Conservation (phyloP, 2,113 vertebrate species). For the Opisthocomus hoazin region DNA sequence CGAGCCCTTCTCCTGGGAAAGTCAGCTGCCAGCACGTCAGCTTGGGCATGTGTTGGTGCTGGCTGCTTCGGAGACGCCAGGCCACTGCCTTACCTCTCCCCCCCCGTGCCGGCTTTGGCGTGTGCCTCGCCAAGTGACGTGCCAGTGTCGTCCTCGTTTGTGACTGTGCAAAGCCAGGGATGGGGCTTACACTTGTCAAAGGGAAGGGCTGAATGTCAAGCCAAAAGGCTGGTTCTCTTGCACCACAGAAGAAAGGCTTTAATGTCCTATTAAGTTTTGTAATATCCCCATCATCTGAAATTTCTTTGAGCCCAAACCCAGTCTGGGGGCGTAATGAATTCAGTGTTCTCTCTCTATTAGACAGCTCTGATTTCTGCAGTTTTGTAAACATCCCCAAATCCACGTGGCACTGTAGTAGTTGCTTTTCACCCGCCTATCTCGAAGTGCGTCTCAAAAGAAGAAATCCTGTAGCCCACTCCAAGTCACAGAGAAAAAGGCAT, state of each 20-base stretch:
- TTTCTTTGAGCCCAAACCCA: constrained; percentile 1
- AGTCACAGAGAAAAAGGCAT: not conserved
- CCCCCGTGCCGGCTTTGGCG: not conserved
- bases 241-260: not conserved
- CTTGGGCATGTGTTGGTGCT: fast-evolving
- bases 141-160: not conserved
- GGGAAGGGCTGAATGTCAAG: not conserved
- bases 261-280: not conserved
- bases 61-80: not conserved
- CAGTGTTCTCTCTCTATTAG: not conserved
- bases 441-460: not conserved
- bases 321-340: not conserved
- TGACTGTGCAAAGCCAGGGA: not conserved
- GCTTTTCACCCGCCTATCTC: not conserved
- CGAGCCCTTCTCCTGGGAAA: not conserved
- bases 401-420: not conserved
- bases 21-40: not conserved
- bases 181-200: not conserved
- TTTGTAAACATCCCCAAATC: constrained; percentile 16
- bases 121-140: no score
- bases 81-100: not conserved
- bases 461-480: not conserved
- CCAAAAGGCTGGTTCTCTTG: not conserved
- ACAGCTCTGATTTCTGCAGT: not conserved
- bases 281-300: not conserved